Base-by-base conservation (phyloP, 2,113 vertebrate species). In the Hipposideros armiger region DNA sequence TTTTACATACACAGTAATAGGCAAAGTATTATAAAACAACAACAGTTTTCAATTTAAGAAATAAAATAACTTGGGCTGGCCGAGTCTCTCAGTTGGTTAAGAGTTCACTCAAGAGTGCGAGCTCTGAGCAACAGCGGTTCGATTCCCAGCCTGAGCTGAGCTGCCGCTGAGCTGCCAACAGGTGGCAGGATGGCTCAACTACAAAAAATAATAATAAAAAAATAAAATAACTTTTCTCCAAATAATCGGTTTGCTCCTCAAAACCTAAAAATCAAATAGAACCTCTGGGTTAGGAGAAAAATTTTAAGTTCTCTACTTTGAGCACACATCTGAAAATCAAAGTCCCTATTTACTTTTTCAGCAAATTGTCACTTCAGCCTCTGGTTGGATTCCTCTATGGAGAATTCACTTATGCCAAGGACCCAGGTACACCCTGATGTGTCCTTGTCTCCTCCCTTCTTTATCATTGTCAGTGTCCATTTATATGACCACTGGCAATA, bases 201-300 rank as follows among this genome's bases (percentile, higher is more conserved):
- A 36, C 2, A 36, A 36, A 36, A 36, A 36, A 36, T 36, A 36
- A 36, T 36, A 36, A 36, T 36, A 36, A 36, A 36, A 69, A 70
- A 60, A 26, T 58, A 91, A 92, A 92, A 83, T 62, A 70, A 40
- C 4, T 16, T 70, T 87, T 95, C 4, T 24, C 32, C 60, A 92
- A 67, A 66, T 88, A 80, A 92, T 73, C 95, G 4, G 19, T 87
- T 87, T 87, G 26, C 19, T 28, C 36, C 17, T 70, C 58, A 81
- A 52, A 56, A 78, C 94, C 87, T 60, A 26, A 89, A 30, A 90
- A 90, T 74, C 36, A n/a, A 94, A 42, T 52, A 30, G 50, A 80
- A 16, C 16, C 54, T 92, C 76, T 72, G 26, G 8, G 62, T 47
- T 91, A 62, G 15, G 26, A 69, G 45, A 69, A 94, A 86, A 28